Conservation (phyloP, 2,888 invertebrate species). For the Neoscelio sp. region DNA sequence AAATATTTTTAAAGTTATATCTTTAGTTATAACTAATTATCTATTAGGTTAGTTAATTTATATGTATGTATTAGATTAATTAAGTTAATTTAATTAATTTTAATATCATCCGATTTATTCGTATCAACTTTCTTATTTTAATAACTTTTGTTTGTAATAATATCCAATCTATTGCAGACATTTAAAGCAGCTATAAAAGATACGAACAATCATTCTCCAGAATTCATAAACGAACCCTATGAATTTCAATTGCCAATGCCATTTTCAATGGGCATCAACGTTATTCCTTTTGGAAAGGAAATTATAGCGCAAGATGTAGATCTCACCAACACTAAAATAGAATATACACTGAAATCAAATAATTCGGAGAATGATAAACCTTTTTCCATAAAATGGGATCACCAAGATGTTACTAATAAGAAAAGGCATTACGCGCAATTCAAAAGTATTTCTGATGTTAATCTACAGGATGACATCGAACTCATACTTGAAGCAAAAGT, state of each 20-base stretch:
- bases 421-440: conserved; percentile 68
- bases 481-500: not conserved
- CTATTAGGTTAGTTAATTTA: too few species aligned
- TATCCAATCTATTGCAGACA: conserved; percentile 18
- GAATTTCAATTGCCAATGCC: conserved; percentile 71
- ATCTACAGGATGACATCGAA: not conserved
- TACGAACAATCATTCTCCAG: conserved; percentile 55
- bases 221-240: conserved; percentile 62
- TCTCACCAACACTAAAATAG: conserved; percentile 67
- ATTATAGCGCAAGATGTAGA: conserved; percentile 71
- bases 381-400: conserved; percentile 59
- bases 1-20: too few species aligned
- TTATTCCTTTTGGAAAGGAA: conserved; percentile 42
- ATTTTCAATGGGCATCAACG: conserved; percentile 63
- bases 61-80: too few species aligned
- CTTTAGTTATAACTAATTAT: too few species aligned
- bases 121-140: too few species aligned
- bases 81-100: too few species aligned
- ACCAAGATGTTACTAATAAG: conserved; percentile 16
- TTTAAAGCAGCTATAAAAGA: conserved; percentile 40
- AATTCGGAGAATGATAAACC: conserved; percentile 47
- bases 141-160: not conserved
- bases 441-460: not conserved
- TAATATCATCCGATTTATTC: too few species aligned
- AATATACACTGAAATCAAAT: conserved; percentile 58